Evolutionary conservation across 2,888 invertebrate species (phyloP).

Genomic region (Pimpla rufipes): DNA sequence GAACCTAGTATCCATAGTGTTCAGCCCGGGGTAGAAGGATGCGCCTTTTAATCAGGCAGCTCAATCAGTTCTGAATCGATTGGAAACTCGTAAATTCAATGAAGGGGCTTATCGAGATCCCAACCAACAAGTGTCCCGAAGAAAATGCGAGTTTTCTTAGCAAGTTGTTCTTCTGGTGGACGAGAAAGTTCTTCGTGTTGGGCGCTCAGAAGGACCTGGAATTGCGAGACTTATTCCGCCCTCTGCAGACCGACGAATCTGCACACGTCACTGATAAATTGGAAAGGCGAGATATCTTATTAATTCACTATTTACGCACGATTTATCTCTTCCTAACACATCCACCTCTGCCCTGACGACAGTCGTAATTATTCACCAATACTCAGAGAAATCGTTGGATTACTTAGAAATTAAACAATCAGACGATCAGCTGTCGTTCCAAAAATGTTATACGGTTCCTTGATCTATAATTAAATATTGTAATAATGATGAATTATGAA

Average conservation of each 20-base stretch:
- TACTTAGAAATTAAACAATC: background rate
- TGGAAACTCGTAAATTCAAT: background rate
- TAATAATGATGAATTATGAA: background rate
- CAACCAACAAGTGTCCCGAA: background rate
- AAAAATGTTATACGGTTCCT: background rate
- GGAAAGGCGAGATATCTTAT: slow-evolving; percentile 73
- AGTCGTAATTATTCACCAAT: background rate
- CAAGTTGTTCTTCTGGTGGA: slow-evolving; percentile 74
- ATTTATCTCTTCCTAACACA: background rate
- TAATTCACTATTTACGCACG: background rate
- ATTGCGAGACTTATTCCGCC: slow-evolving; percentile 81
- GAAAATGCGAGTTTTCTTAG: slow-evolving; percentile 2
- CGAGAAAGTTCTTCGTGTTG: slow-evolving; percentile 79
- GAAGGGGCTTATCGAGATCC: slow-evolving; percentile 28
- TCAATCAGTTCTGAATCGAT: background rate
- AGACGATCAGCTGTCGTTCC: slow-evolving; percentile 35
- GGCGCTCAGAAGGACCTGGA: slow-evolving; percentile 80
- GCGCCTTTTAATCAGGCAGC: background rate
- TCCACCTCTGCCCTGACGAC: no score
- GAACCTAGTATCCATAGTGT: background rate
- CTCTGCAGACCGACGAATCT: slow-evolving; percentile 79
- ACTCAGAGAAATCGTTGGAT: background rate
- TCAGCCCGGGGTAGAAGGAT: background rate
- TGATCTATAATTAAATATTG: background rate
- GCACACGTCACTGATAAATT: slow-evolving; percentile 79